These are phyloP conservation scores for Notodonta dromedarius DNA, from an alignment of 2,888 invertebrate species.

Conservation along the genomic window DNA sequence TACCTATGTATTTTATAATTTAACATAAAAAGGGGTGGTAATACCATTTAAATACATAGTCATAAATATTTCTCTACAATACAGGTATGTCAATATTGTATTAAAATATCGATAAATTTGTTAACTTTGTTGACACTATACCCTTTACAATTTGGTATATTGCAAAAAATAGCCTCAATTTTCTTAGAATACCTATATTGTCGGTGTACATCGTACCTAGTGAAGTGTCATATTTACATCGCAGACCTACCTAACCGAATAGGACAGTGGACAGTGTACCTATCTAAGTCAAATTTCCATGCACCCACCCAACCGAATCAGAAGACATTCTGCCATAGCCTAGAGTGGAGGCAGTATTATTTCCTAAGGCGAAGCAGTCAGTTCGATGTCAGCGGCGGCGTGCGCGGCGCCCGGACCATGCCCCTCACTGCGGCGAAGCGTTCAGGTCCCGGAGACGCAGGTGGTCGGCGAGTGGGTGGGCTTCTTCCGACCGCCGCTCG, in stretches of 20 bases:
- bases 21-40: constrained; percentile 7
- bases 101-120: background rate
- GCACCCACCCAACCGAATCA: constrained; percentile 58
- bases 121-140: background rate
- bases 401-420: constrained; percentile 34
- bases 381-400: constrained; percentile 50
- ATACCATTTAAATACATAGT: constrained; percentile 5
- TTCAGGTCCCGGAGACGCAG: constrained; percentile 68
- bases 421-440: constrained; percentile 66
- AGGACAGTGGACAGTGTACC: constrained; percentile 47
- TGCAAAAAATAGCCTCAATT: constrained; percentile 36
- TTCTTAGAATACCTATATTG: constrained; percentile 29
- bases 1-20: background rate
- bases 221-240: constrained; percentile 56
- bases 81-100: background rate
- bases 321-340: constrained; percentile 57
- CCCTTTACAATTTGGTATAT: constrained; percentile 20
- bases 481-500: constrained; percentile 49
- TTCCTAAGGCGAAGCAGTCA: constrained; percentile 62
- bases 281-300: constrained; percentile 48
- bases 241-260: constrained; percentile 48
- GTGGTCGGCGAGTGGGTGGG: constrained; percentile 68
- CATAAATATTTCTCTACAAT: constrained; percentile 4
- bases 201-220: constrained; percentile 31
- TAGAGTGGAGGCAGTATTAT: constrained; percentile 56